Evolutionary conservation across 1,140 invertebrate genomes (phyloP).

Genomic region (Bombus sibiricus): DNA sequence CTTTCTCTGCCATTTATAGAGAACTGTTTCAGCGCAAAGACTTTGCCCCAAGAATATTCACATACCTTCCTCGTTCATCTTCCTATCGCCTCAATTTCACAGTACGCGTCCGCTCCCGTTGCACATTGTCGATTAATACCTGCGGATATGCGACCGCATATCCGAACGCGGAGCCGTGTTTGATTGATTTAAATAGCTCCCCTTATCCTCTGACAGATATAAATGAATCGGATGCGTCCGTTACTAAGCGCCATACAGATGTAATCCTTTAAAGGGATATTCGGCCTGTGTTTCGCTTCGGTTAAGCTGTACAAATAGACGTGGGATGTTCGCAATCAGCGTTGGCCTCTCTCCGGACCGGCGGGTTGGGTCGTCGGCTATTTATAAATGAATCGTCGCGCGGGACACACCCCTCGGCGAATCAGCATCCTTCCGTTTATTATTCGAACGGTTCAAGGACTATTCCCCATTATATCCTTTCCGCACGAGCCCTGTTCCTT

Average conservation of each 20-base stretch:
- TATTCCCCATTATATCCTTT: constrained; percentile 38
- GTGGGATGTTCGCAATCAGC: constrained; percentile 79
- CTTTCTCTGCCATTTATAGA: no score
- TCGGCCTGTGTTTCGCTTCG: constrained; percentile 76
- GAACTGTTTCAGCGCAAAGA: not conserved
- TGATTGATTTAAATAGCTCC: constrained; percentile 79
- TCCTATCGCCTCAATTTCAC: not conserved
- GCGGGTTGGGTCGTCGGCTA: constrained; percentile 58
- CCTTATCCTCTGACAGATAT: constrained; percentile 78
- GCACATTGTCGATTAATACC: constrained; percentile 73
- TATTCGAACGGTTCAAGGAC: constrained; percentile 56
- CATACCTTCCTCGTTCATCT: not conserved
- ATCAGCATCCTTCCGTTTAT: constrained; percentile 65
- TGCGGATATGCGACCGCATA: constrained; percentile 69
- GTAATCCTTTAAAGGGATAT: constrained; percentile 82
- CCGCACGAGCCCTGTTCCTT: not conserved
- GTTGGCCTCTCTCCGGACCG: constrained; percentile 58
- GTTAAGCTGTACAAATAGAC: constrained; percentile 81
- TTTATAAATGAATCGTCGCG: constrained; percentile 73
- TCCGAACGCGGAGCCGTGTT: constrained; percentile 64
- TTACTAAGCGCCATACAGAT: constrained; percentile 70
- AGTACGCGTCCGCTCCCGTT: constrained; percentile 35
- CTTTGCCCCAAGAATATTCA: not conserved
- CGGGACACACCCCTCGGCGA: constrained; percentile 67
- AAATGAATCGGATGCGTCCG: constrained; percentile 78